A percentile compares a stretch with the other conserved stretches of the same genome.
Conservation (phyloP, 2,113 vertebrate genomes). For the Poeciliopsis turrubarensis region DNA sequence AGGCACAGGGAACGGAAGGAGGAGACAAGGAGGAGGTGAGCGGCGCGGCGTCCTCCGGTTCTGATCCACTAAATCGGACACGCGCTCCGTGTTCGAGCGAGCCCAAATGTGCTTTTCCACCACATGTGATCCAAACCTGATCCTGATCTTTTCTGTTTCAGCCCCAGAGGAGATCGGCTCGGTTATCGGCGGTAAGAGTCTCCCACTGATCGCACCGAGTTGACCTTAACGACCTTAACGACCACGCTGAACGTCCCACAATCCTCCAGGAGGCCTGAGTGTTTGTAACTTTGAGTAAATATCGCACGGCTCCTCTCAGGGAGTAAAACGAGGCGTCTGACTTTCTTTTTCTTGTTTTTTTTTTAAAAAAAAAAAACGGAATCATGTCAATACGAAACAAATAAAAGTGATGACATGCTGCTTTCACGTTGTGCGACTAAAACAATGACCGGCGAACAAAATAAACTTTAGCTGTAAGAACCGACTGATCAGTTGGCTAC, state of each 20-base stretch:
- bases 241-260: not conserved
- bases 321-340: too few species aligned
- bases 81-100: not conserved
- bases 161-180: slow-evolving; percentile 94
- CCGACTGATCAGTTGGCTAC: too few species aligned
- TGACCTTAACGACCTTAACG: too few species aligned
- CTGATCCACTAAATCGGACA: not conserved
- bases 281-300: not conserved
- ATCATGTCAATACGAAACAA: too few species aligned
- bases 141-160: slow-evolving; percentile 62
- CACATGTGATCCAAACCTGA: not conserved
- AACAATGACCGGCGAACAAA: too few species aligned
- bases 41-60: not conserved
- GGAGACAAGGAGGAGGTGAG: slow-evolving; percentile 90
- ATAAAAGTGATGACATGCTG: too few species aligned
- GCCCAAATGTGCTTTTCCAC: not conserved
- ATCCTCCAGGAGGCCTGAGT: not conserved
- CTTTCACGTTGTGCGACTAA: too few species aligned
- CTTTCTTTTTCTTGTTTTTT: too few species aligned
- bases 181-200: slow-evolving; percentile 89
- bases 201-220: not conserved
- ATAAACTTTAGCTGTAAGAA: too few species aligned
- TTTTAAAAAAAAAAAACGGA: too few species aligned
- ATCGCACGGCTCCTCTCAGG: not conserved
- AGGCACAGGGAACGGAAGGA: slow-evolving; percentile 80